These are phyloP conservation scores for Pipistrellus pipistrellus DNA, from an alignment of 2,797 vertebrate species.

Conservation along the genomic window DNA sequence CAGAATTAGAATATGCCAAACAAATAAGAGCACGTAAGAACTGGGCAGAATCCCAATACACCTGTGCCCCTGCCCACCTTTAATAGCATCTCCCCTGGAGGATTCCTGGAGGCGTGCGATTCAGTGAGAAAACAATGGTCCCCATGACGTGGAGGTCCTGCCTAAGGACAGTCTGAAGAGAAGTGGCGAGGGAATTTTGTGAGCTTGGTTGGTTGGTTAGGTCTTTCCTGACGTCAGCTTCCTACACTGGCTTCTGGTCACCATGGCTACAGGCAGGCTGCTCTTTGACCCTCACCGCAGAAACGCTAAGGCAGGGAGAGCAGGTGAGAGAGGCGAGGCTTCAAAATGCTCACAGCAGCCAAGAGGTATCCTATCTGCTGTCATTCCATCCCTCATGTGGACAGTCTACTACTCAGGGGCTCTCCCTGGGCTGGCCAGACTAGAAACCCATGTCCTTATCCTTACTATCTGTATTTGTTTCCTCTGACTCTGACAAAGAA, in stretches of 20 bases:
- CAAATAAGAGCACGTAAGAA: background rate
- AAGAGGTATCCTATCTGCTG: background rate
- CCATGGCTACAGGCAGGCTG: background rate
- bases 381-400: background rate
- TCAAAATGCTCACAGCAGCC: background rate
- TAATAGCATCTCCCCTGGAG: background rate
- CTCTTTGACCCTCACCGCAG: background rate
- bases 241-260: background rate
- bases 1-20: background rate
- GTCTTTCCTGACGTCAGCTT: background rate
- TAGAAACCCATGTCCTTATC: background rate
- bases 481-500: background rate
- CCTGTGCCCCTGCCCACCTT: background rate
- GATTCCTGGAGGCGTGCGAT: background rate
- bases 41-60: too few relatives aligned
- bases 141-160: background rate
- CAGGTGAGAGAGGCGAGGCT: fast-evolving
- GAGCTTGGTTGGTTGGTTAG: background rate
- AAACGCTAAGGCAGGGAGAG: background rate
- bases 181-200: background rate
- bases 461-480: background rate
- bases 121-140: background rate
- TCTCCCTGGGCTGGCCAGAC: background rate
- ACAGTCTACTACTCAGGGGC: background rate
- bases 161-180: background rate